Evolutionary conservation across 2,888 invertebrate genomes (phyloP).

Genomic region (Drosophila affinis): DNA sequence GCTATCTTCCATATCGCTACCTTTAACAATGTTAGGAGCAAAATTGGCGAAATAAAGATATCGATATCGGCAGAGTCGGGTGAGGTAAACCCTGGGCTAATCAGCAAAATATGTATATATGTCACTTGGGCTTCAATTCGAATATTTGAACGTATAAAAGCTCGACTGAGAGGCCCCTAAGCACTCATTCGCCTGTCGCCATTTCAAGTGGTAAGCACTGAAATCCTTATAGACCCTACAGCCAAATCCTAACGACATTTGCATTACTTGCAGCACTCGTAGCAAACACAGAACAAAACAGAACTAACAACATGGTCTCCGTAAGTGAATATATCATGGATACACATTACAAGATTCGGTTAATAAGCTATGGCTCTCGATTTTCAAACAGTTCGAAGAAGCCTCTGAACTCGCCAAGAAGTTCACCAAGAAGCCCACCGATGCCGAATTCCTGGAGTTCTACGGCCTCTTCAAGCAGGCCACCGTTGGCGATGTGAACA

Average conservation of each 20-base stretch:
- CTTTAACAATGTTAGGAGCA: conserved; percentile 21
- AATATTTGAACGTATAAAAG: conserved; percentile 32
- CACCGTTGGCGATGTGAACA: conserved; percentile 91
- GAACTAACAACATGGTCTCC: conserved; percentile 56
- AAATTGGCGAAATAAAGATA: conserved; percentile 45
- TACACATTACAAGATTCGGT: neutral
- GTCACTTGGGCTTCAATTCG: conserved; percentile 7
- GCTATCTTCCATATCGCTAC: conserved; percentile 42
- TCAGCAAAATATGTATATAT: conserved; percentile 32
- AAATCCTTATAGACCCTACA: neutral
- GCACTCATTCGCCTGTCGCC: conserved; percentile 40
- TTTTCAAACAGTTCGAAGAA: conserved; percentile 86
- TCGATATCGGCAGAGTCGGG: conserved; percentile 24
- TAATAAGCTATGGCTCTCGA: neutral
- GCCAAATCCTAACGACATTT: neutral
- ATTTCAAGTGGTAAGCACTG: conserved; percentile 44
- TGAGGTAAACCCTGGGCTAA: conserved; percentile 10
- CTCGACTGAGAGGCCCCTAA: neutral
- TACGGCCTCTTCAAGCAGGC: conserved; percentile 95
- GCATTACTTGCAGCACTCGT: conserved; percentile 5
- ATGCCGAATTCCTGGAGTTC: conserved; percentile 91
- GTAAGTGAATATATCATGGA: conserved; percentile 44
- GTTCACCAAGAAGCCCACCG: conserved; percentile 90
- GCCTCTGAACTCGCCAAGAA: conserved; percentile 90
- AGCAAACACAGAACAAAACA: conserved; percentile 19